A percentile compares a stretch with the other conserved stretches of the same genome.
Evolutionary conservation across 2,888 invertebrate genomes (phyloP).

Genomic region (Eurytoma adleriae): DNA sequence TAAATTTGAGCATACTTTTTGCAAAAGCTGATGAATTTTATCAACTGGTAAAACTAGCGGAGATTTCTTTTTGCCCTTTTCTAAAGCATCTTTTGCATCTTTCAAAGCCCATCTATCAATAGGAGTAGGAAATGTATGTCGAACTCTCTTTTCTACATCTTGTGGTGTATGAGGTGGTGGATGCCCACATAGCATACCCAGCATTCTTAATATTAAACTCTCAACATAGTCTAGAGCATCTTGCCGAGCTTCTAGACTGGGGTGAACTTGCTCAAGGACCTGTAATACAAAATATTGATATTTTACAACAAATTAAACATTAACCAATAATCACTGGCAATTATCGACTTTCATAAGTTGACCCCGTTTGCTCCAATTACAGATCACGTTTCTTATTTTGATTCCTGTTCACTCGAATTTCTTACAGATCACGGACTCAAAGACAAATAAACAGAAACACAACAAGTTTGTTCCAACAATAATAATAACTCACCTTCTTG

Average conservation of each 20-base stretch:
- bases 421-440: neutral
- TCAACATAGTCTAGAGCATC: slow-evolving; percentile 96
- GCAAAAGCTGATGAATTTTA: slow-evolving; percentile 91
- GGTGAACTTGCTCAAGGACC: slow-evolving; percentile 95
- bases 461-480: neutral
- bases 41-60: slow-evolving; percentile 88
- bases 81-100: slow-evolving; percentile 91
- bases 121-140: slow-evolving; percentile 95
- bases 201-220: slow-evolving; percentile 89
- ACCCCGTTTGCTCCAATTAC: no score
- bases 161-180: slow-evolving; percentile 87
- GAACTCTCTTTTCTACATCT: slow-evolving; percentile 96
- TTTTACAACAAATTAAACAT: neutral
- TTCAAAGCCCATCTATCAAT: slow-evolving; percentile 95
- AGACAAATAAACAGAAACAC: neutral
- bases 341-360: no score
- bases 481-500: slow-evolving; percentile 83
- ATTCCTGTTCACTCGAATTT: no score
- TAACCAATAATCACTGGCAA: neutral
- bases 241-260: slow-evolving; percentile 89
- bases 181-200: slow-evolving; percentile 91
- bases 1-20: slow-evolving; percentile 79
- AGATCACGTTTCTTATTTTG: no score
- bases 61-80: slow-evolving; percentile 86
- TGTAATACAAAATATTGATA: slow-evolving; percentile 71